These are phyloP conservation scores for Cantharis nigra DNA, from an alignment of 2,888 invertebrate species.

Conservation along the genomic window DNA sequence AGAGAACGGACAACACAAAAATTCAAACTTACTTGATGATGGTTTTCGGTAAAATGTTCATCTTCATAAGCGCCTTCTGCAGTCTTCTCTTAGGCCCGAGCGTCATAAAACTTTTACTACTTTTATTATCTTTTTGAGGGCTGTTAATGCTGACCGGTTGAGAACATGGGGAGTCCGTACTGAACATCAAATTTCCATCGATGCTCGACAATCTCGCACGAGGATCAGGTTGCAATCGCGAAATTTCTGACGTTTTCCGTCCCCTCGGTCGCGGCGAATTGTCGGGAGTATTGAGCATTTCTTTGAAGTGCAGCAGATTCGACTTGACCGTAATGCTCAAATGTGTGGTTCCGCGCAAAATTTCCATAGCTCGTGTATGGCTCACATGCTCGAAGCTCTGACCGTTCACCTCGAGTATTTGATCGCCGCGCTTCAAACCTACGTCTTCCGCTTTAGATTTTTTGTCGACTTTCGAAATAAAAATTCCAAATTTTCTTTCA, in stretches of 20 bases:
- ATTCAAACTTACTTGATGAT: constrained; percentile 59
- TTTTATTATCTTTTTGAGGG: constrained; percentile 65
- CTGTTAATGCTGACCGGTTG: constrained; percentile 66
- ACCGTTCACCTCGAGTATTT: constrained; percentile 97
- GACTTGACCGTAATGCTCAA: constrained; percentile 95
- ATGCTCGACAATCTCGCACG: constrained; percentile 79
- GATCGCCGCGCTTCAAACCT: constrained; percentile 95
- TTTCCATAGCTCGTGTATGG: constrained; percentile 89
- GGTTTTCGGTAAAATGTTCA: constrained; percentile 88
- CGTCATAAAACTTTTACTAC: constrained; percentile 79
- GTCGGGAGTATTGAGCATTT: constrained; percentile 76
- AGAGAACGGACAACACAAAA: background rate
- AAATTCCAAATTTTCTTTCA: constrained; percentile 91
- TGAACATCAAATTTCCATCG: constrained; percentile 59
- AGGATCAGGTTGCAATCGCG: constrained; percentile 70
- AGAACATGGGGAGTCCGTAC: constrained; percentile 53
- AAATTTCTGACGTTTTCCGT: constrained; percentile 66
- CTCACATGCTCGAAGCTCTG: constrained; percentile 94
- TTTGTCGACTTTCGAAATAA: constrained; percentile 85
- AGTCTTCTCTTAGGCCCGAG: constrained; percentile 82
- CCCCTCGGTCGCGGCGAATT: constrained; percentile 77
- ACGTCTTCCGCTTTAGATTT: constrained; percentile 94
- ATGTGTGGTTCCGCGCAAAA: constrained; percentile 92
- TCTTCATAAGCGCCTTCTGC: constrained; percentile 84
- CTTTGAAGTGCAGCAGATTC: constrained; percentile 87